Percentiles rank a stretch among this genome's conserved stretches.
phyloP scores from a whole-genome alignment of 1,140 invertebrate genomes.

The Protaetia brevitarsis region DNA sequence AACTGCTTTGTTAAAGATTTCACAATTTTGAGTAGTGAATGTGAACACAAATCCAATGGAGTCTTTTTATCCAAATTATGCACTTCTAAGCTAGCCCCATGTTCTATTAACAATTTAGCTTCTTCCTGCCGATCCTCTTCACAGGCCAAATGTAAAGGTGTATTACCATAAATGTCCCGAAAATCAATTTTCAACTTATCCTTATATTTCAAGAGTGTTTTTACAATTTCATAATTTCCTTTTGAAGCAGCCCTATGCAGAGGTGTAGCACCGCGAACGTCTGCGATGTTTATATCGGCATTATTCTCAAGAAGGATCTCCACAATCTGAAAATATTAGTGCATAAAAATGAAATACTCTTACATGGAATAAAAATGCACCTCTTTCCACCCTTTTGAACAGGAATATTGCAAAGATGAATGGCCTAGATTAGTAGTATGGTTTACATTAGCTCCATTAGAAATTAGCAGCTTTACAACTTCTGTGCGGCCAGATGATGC shows the following conservation, averaged over 20 bases:
- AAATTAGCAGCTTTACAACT: slow-evolving; percentile 66
- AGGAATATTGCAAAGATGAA: slow-evolving; percentile 77
- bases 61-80: slow-evolving; percentile 71
- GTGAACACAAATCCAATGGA: slow-evolving; percentile 64
- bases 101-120: slow-evolving; percentile 63
- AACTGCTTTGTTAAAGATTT: neutral
- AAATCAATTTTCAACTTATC: slow-evolving; percentile 52
- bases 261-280: slow-evolving; percentile 75
- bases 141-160: slow-evolving; percentile 77
- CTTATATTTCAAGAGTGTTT: slow-evolving; percentile 61
- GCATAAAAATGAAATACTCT: neutral
- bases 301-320: slow-evolving; percentile 66
- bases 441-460: slow-evolving; percentile 70
- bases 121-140: slow-evolving; percentile 75
- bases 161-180: slow-evolving; percentile 66
- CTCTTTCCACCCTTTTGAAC: slow-evolving; percentile 74
- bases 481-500: slow-evolving; percentile 70
- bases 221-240: slow-evolving; percentile 68
- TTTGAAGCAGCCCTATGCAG: slow-evolving; percentile 81
- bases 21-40: slow-evolving; percentile 29
- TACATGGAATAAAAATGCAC: slow-evolving; percentile 46
- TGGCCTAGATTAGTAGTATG: slow-evolving; percentile 67
- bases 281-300: slow-evolving; percentile 71
- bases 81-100: slow-evolving; percentile 62
- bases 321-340: slow-evolving; percentile 55